A percentile compares a stretch with the other conserved stretches of the same genome.
These are phyloP conservation scores for Brachypteracias leptosomus DNA, from an alignment of 2,113 vertebrate species.

Conservation along the genomic window DNA sequence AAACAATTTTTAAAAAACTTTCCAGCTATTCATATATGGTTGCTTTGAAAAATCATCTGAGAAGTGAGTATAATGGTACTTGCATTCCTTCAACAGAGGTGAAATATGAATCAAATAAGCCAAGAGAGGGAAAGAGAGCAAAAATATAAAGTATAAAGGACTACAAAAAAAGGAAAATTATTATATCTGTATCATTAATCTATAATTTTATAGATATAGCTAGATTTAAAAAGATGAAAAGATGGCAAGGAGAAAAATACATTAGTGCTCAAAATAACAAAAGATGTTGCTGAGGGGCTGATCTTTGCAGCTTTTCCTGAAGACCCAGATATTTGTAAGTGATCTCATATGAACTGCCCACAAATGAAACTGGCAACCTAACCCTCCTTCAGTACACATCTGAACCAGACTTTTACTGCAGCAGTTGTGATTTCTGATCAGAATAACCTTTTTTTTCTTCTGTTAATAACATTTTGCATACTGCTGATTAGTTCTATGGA, in stretches of 20 bases:
- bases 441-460: background rate
- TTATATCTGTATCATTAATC: background rate
- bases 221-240: background rate
- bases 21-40: background rate
- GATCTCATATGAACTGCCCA: background rate
- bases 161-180: accelerated
- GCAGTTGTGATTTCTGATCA: background rate
- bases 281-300: background rate
- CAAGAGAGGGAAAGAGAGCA: background rate
- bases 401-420: background rate
- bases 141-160: background rate
- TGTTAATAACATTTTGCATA: background rate
- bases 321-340: background rate
- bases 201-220: background rate
- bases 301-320: background rate
- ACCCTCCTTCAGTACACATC: background rate
- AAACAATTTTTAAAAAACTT: background rate
- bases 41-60: background rate
- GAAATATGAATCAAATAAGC: background rate
- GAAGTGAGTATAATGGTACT: background rate
- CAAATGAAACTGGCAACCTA: background rate
- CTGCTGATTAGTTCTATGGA: background rate
- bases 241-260: background rate
- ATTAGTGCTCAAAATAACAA: background rate
- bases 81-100: background rate